Evolutionary conservation across 2,113 vertebrate genomes (phyloP), one percentile per base, ranked within the genome.

Genomic region (Typhlomys cinereus): DNA sequence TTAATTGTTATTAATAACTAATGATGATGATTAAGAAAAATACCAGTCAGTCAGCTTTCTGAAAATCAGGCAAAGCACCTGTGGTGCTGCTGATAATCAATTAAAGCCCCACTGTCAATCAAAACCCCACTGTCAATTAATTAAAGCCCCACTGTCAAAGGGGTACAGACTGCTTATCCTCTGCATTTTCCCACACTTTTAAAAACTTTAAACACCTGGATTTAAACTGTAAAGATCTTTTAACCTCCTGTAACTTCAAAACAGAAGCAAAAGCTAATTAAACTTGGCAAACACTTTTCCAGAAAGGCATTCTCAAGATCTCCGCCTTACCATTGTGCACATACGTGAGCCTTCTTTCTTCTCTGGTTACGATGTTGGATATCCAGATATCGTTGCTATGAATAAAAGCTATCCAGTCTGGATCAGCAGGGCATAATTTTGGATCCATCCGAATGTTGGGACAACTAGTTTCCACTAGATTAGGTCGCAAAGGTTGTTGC

Each of bases 361-460:
- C 98, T 88, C 97, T 97, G 36, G 98, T 98, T 94, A 97, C 96
- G 25, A 98, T 97, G 74, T 98, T 98, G 36, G 98, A 98, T 87
- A 98, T 95, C 98, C 98, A 98, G 91, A 98, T 98, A 85, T 98
- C 98, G 69, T 97, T 98, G 97, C 98, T 98, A 10, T 98, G 98
- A 92, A 98, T 98, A 96, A 98, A 98, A 0, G 98, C 98, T 96
- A 98, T 98, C 98, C 98, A 98, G 87, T 98, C 98, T 85, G 98
- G 98, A 96, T 98, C 98, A 92, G 98, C 98, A 36, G 98, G 98
- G 95, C 98, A 98, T 52, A 98, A 96, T 92, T 98, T 98, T 88
- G 98, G 98, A 96, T 98, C 98, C 98, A 98, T 98, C 64, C 98
- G 98, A 96, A 98, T 98, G 74, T 98, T 98, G n/a, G 98, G 98